Evolutionary conservation across 2,888 invertebrate species (phyloP).

Genomic region (Steinernema hermaphroditum): DNA sequence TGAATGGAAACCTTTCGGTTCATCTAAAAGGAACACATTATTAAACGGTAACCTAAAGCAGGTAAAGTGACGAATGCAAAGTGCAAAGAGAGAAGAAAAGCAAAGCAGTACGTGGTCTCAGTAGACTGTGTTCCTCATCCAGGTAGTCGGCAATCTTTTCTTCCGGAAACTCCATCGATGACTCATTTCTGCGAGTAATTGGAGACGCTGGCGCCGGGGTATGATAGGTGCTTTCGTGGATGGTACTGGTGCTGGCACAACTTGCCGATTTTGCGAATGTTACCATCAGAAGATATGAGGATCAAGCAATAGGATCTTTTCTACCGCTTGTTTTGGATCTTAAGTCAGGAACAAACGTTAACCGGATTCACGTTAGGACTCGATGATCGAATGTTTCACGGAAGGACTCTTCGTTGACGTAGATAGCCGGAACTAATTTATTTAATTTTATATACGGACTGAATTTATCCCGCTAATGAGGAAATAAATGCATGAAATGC

Average conservation of each 20-base stretch:
- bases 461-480: too few species aligned
- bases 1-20: constrained; percentile 33
- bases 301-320: too few species aligned
- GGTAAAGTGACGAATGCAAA: too few species aligned
- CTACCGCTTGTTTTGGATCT: too few species aligned
- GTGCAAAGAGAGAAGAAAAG: background rate
- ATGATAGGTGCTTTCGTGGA: constrained; percentile 16
- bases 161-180: background rate
- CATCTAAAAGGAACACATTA: constrained; percentile 29
- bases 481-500: too few species aligned
- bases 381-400: too few species aligned
- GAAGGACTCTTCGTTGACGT: too few species aligned
- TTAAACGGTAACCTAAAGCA: too few species aligned
- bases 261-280: constrained; percentile 10
- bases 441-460: too few species aligned
- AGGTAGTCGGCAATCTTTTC: background rate
- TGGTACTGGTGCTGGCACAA: constrained; percentile 7
- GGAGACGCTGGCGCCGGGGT: constrained; percentile 17
- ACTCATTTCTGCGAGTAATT: background rate
- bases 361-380: too few species aligned
- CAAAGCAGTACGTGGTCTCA: constrained; percentile 22
- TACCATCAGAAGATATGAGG: background rate
- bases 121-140: constrained; percentile 5
- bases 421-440: too few species aligned
- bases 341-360: too few species aligned